A percentile compares a stretch with the other conserved stretches of the same genome.
These are phyloP conservation scores for Panulirus ornatus DNA, from an alignment of 1,140 invertebrate genomes.

Conservation along the genomic window DNA sequence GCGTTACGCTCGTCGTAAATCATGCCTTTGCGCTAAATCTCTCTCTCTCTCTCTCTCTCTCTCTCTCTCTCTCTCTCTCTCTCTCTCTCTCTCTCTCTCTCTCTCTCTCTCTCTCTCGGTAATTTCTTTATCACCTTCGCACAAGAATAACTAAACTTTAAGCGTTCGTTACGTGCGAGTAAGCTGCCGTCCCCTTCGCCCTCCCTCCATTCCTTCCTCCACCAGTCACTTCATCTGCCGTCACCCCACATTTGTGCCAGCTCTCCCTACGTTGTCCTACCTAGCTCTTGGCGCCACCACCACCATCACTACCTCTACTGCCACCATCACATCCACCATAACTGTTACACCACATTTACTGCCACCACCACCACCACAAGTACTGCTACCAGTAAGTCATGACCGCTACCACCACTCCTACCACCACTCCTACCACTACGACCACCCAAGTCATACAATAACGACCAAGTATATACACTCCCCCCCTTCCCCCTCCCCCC, in stretches of 20 bases:
- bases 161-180: not conserved
- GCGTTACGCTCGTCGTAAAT: too few relatives aligned
- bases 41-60: slow-evolving; percentile 4
- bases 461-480: not conserved
- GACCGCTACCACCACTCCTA: not conserved
- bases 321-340: not conserved
- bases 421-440: not conserved
- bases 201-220: not conserved
- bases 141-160: not conserved
- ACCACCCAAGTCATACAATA: not conserved
- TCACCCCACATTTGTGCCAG: not conserved
- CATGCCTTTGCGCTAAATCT: too few relatives aligned
- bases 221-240: not conserved
- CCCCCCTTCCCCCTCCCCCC: not conserved
- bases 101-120: not conserved
- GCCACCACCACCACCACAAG: slow-evolving; percentile 6
- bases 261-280: too few relatives aligned
- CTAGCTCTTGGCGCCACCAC: not conserved
- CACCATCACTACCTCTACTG: not conserved
- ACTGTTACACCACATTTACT: not conserved
- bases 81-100: not conserved
- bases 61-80: slow-evolving; percentile 31
- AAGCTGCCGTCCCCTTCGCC: not conserved
- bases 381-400: not conserved
- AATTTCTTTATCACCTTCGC: too few relatives aligned